A percentile compares a stretch with the other conserved stretches of the same genome.
These are phyloP conservation scores for Thripadectes ignobilis DNA, from an alignment of 2,797 vertebrate species.

Conservation along the genomic window DNA sequence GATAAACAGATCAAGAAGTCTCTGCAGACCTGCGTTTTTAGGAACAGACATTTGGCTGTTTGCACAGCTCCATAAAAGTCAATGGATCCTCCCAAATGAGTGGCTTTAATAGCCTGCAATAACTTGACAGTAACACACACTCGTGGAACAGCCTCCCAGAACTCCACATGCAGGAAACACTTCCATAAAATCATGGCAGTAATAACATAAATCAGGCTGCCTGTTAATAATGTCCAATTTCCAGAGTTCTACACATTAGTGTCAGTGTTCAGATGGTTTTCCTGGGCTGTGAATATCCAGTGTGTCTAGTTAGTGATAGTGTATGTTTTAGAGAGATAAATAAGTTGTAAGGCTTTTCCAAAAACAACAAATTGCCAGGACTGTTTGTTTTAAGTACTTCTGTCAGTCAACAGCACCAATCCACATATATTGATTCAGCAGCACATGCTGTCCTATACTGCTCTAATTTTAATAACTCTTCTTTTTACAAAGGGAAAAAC, in stretches of 20 bases:
- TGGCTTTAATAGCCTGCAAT: slow-evolving; percentile 11
- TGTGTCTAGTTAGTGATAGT: not conserved
- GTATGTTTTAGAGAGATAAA: not conserved
- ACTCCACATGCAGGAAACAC: not conserved
- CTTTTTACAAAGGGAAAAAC: not conserved
- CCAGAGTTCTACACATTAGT: not conserved
- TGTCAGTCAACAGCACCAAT: not conserved
- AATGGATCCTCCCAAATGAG: not conserved
- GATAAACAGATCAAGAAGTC: not conserved
- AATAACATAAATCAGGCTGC: not conserved
- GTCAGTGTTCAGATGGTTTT: not conserved
- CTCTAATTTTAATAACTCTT: not conserved
- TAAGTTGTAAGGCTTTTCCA: not conserved
- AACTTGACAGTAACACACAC: not conserved
- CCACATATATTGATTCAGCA: not conserved
- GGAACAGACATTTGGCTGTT: not conserved
- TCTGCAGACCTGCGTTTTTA: not conserved
- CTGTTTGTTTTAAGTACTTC: not conserved
- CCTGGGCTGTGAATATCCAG: not conserved
- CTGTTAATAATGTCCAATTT: not conserved
- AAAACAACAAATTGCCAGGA: not conserved
- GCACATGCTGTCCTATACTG: not conserved
- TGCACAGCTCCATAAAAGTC: not conserved
- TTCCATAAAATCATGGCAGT: not conserved
- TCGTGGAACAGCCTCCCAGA: not conserved